Base-by-base conservation (phyloP, 2,113 vertebrate species). In the Eleginops maclovinus region DNA sequence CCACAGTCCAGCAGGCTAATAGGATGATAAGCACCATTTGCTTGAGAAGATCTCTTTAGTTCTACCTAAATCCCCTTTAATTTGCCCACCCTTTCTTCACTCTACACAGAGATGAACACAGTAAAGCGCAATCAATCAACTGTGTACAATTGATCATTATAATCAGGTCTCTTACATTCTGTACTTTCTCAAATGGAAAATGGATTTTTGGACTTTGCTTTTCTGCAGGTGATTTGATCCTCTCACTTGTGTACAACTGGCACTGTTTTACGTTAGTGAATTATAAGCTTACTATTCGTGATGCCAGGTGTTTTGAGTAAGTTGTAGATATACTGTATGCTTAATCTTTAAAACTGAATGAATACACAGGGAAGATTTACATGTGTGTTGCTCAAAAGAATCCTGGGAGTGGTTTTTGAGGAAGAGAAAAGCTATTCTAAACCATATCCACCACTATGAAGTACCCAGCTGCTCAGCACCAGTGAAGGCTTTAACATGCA, bases 11-110 rank as follows among this genome's bases (percentile, higher is more conserved):
- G 50, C 59, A n/a, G 62, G 53, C 79, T 86, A 89, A 89, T 88
- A 54, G 43, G 79, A 89, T 87, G 85, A 87, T 81, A 79, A 86
- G 79, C 83, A 61, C 55, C 81, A 79, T 89, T 88, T 89, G 79
- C 75, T 79, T 71, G 67, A 77, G 79, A 68, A 71, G 61, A 87
- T 85, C 83, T 84, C 70, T 44, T 75, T 67, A 82, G 63, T 88
- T 89, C 73, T 77, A 83, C 83, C 72, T 83, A 85, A 85, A 88
- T 87, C 72, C 69, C 15, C 46, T 59, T 72, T 86, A 81, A 89
- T 86, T 83, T 70, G 77, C 79, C 78, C 59, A 46, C 56, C 49
- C 55, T 84, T 83, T 87, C 79, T 89, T 81, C 87, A 51, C 47
- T n/a, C 11, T 19, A 26, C 50, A 51, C 51, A 2, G 26, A 75